These are phyloP conservation scores for Lagria hirta DNA, from an alignment of 2,888 invertebrate species.

Conservation along the genomic window DNA sequence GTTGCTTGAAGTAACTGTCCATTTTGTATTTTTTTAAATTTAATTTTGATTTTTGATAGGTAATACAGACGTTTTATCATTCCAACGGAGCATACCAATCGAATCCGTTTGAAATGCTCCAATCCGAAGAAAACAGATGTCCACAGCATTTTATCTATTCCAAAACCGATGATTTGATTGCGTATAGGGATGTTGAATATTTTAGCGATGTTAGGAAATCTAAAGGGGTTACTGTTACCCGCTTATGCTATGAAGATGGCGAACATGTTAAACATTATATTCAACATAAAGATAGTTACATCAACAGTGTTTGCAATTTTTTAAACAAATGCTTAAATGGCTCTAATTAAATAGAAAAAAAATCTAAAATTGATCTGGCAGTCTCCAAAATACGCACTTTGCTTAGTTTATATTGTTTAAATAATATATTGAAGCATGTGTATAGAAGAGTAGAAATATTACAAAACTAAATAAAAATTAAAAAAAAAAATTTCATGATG, in stretches of 20 bases:
- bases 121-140: constrained; percentile 62
- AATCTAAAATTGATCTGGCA: too few species aligned
- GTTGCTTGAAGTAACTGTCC: constrained; percentile 59
- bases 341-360: constrained; percentile 41
- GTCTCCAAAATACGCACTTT: too few species aligned
- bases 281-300: constrained; percentile 63
- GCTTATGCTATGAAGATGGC: constrained; percentile 68
- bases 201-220: constrained; percentile 62
- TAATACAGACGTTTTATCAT: constrained; percentile 14
- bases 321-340: constrained; percentile 60
- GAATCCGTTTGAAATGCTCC: constrained; percentile 62
- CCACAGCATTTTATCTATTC: constrained; percentile 76
- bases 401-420: too few species aligned
- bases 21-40: constrained; percentile 1
- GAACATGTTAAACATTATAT: constrained; percentile 74
- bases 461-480: too few species aligned
- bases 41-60: constrained; percentile 8
- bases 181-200: constrained; percentile 70
- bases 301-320: constrained; percentile 62
- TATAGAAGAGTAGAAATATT: too few species aligned
- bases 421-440: too few species aligned
- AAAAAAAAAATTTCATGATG: too few species aligned
- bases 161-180: constrained; percentile 67
- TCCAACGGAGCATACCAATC: constrained; percentile 51
- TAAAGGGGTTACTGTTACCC: constrained; percentile 63